Evolutionary conservation across 2,113 vertebrate genomes (phyloP).

Genomic region (Hiodon alosoides): DNA sequence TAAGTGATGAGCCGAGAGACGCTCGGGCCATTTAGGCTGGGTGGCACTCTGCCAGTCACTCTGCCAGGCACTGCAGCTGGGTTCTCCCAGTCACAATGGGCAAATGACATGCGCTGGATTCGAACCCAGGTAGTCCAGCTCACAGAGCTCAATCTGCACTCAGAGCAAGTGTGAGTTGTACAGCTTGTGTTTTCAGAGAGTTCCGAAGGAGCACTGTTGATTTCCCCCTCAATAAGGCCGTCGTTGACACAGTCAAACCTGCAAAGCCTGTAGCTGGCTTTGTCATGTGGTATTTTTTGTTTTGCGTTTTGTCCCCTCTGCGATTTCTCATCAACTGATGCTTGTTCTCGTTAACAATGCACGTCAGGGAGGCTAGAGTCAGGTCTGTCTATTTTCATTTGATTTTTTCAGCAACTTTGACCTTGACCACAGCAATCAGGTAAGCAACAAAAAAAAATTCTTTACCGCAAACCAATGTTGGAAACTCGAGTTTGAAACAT

Average conservation of each 20-base stretch:
- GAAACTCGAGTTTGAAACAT: slow-evolving; percentile 8
- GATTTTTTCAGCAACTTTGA: slow-evolving; percentile 14
- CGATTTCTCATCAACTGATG: not conserved
- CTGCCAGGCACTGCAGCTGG: no score
- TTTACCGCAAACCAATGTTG: slow-evolving; percentile 16
- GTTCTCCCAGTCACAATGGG: no score
- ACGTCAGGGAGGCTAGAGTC: not conserved
- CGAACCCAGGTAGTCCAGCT: no score
- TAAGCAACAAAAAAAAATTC: slow-evolving; percentile 12
- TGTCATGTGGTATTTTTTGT: not conserved
- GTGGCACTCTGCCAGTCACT: no score
- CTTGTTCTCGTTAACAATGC: not conserved
- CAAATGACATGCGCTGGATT: no score
- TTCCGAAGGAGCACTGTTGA: not conserved
- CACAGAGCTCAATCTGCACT: no score
- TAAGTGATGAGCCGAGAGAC: no score
- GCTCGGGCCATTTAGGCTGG: no score
- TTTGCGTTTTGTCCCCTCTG: not conserved
- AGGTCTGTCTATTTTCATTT: not conserved
- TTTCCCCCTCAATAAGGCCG: not conserved
- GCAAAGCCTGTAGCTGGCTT: not conserved
- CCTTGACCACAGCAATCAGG: not conserved
- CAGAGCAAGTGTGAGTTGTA: not conserved
- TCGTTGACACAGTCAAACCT: not conserved
- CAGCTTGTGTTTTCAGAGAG: slow-evolving; percentile 13